These are phyloP conservation scores for Daktulosphaira vitifoliae DNA, from an alignment of 1,140 invertebrate species.

Conservation along the genomic window DNA sequence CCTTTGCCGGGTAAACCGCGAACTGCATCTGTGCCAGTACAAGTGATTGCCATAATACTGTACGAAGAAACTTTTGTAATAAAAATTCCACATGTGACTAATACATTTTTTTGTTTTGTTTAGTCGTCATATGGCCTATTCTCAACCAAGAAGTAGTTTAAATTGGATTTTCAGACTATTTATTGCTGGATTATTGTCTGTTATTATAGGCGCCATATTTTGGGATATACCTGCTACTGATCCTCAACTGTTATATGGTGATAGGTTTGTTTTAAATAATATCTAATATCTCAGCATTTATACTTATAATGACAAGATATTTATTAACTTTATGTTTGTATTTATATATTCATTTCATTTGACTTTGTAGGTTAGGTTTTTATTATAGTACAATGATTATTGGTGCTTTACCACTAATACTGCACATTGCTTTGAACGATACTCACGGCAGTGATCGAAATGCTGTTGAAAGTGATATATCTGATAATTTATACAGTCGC, in stretches of 20 bases:
- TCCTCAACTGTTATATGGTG: conserved; percentile 59
- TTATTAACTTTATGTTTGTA: not conserved
- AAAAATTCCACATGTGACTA: not conserved
- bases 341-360: conserved; percentile 8
- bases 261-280: conserved; percentile 46
- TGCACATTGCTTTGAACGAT: conserved; percentile 42
- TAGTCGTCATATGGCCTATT: conserved; percentile 64
- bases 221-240: conserved; percentile 75
- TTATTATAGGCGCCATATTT: conserved; percentile 77
- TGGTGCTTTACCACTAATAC: conserved; percentile 64
- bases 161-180: conserved; percentile 66
- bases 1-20: conserved; percentile 57
- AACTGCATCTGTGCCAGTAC: conserved; percentile 52
- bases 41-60: conserved; percentile 63
- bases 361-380: conserved; percentile 56
- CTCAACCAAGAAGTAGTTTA: conserved; percentile 75
- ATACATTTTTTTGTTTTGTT: conserved; percentile 36
- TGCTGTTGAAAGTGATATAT: conserved; percentile 67
- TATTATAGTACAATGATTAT: conserved; percentile 74
- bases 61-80: conserved; percentile 44
- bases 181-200: conserved; percentile 66
- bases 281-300: not conserved
- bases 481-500: conserved; percentile 67
- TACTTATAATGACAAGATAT: not conserved
- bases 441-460: conserved; percentile 51